These are phyloP conservation scores for Nanorana parkeri DNA, from an alignment of 2,113 vertebrate genomes.

Conservation along the genomic window DNA sequence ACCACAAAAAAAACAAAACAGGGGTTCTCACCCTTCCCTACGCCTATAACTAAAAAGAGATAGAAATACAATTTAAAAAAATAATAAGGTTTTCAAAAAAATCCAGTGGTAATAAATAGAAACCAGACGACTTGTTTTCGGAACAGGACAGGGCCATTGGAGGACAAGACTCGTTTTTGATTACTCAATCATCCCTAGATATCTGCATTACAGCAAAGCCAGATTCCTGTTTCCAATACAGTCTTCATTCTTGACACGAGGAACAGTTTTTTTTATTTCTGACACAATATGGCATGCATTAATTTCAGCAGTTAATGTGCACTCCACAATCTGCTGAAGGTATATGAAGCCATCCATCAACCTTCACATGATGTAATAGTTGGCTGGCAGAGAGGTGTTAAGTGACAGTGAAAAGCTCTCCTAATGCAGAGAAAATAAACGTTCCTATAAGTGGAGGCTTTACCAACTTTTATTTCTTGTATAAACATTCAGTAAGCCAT, in stretches of 20 bases:
- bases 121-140: too few relatives aligned
- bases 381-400: not conserved
- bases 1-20: too few relatives aligned
- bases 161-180: too few relatives aligned
- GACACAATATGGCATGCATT: conserved; percentile 18
- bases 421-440: not conserved
- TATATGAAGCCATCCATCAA: conserved; percentile 28
- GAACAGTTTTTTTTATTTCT: not conserved
- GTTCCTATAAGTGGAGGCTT: not conserved
- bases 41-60: too few relatives aligned
- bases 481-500: not conserved
- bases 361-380: conserved; percentile 33
- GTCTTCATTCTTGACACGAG: not conserved
- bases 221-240: not conserved
- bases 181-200: not conserved
- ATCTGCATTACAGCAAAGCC: not conserved
- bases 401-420: not conserved
- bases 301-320: conserved; percentile 29
- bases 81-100: too few relatives aligned
- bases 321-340: conserved; percentile 32
- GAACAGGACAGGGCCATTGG: too few relatives aligned
- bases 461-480: too few relatives aligned
- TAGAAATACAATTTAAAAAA: too few relatives aligned
- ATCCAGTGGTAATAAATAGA: too few relatives aligned
- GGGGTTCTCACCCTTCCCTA: too few relatives aligned